Evolutionary conservation across 2,797 vertebrate genomes (phyloP).

Genomic region (Cephalopachus bancanus): DNA sequence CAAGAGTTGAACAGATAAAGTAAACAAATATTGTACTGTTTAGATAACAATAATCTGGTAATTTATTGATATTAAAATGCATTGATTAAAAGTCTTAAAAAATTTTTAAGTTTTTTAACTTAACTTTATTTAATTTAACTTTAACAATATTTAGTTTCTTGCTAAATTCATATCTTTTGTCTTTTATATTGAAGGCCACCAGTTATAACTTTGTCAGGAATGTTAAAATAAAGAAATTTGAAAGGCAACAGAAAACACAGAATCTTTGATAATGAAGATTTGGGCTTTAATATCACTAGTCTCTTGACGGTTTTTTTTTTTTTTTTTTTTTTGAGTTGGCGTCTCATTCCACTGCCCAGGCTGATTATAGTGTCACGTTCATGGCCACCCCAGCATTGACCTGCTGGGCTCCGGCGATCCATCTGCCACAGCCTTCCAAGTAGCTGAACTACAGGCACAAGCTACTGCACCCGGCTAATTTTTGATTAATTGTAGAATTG

Average conservation of each 20-base stretch:
- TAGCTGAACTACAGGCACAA: no score
- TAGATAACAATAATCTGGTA: conserved; percentile 2
- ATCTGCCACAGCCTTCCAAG: no score
- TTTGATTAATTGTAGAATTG: no score
- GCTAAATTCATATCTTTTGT: neutral
- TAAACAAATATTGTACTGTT: neutral
- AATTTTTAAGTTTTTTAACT: no score
- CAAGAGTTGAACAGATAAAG: conserved; percentile 45
- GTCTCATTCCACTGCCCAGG: no score
- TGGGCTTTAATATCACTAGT: neutral
- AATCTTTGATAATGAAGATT: neutral
- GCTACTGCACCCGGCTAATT: no score
- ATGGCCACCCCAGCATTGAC: no score
- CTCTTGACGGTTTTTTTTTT: no score
- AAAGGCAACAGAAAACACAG: conserved; percentile 11
- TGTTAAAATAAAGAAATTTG: conserved; percentile 43
- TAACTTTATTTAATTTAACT: no score
- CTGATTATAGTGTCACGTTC: no score
- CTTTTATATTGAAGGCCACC: neutral
- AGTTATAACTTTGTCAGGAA: conserved; percentile 12
- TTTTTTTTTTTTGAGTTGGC: no score
- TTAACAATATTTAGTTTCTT: conserved; percentile 25
- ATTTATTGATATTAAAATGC: conserved; percentile 25
- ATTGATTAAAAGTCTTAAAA: conserved; percentile 6
- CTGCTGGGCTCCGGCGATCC: no score